Base-by-base conservation (phyloP, 2,113 vertebrate genomes). In the Ammodytes marinus region DNA sequence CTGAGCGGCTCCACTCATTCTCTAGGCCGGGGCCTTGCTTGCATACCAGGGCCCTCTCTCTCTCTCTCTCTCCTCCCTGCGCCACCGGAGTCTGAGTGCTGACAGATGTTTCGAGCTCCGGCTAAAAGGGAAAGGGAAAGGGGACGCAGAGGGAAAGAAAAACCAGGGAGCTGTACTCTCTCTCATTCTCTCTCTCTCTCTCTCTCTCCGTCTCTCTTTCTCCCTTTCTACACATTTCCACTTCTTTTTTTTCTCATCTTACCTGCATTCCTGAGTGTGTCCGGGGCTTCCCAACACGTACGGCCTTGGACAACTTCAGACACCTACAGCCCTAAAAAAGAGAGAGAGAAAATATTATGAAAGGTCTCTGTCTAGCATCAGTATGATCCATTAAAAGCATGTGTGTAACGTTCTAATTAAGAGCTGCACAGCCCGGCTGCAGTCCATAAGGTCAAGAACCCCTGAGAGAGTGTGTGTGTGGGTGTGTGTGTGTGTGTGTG, bases 31-130 rank as follows among this genome's bases (percentile, higher is more conserved):
- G 91, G 27, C 27, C 85, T 93, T 88, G 86, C 85, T 27, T 87
- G 93, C 96, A 95, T 95, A 95, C 96, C 96, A 92, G 95, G 80
- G 83, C 74, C 85, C 82, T 84, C 86, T 43, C 27, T 27, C 27
- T 27, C 27, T 27, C 27, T 40, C 87, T 81, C 79, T 81, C 84
- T 78, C 45, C 82, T 74, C 70, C 70, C 79, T 27, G 27, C 61
- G 12, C 85, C 88, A 71, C 83, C 47, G 4, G 53, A 87, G 94
- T 94, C 96, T 96, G 96, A 98, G 97, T 98, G 97, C 96, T 96
- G 95, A 97, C 97, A 99, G 97, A 98, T 98, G 97, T 97, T 96
- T 96, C 95, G 91, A 55, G 95, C 95, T 94, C 93, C 88, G 95
- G 95, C 94, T 94, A 95, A 95, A 95, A 78, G 54, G 37, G 17